Percentiles rank a stretch among this genome's conserved stretches.
Evolutionary conservation across 2,113 vertebrate species (phyloP).

Genomic region (Corapipo altera): DNA sequence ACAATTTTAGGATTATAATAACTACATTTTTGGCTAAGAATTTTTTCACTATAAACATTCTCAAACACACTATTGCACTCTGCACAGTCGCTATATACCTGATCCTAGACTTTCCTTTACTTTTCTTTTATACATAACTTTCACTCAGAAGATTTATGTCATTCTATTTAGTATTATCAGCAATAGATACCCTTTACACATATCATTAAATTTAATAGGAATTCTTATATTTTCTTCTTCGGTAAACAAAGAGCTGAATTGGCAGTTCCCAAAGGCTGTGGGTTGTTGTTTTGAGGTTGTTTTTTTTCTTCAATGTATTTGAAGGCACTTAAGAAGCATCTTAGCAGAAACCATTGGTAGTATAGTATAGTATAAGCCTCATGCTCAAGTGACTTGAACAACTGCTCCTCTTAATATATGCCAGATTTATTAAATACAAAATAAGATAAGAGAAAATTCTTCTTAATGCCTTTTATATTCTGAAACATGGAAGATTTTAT

Average conservation of each 20-base stretch:
- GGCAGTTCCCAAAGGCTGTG: background rate
- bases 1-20: background rate
- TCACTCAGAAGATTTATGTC: background rate
- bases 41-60: background rate
- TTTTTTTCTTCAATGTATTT: background rate
- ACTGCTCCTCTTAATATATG: background rate
- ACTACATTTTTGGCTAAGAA: background rate
- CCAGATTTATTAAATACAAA: background rate
- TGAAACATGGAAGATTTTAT: background rate
- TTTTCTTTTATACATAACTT: background rate
- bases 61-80: rapidly evolving
- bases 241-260: background rate
- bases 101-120: background rate
- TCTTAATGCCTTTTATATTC: background rate
- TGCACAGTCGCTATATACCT: background rate
- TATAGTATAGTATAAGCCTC: background rate
- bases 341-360: background rate
- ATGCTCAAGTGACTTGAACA: background rate
- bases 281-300: background rate
- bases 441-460: background rate
- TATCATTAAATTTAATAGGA: background rate
- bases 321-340: background rate
- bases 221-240: background rate
- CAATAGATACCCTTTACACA: background rate
- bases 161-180: background rate